phyloP scores from a whole-genome alignment of 2,113 vertebrate species.

The Columba livia region DNA sequence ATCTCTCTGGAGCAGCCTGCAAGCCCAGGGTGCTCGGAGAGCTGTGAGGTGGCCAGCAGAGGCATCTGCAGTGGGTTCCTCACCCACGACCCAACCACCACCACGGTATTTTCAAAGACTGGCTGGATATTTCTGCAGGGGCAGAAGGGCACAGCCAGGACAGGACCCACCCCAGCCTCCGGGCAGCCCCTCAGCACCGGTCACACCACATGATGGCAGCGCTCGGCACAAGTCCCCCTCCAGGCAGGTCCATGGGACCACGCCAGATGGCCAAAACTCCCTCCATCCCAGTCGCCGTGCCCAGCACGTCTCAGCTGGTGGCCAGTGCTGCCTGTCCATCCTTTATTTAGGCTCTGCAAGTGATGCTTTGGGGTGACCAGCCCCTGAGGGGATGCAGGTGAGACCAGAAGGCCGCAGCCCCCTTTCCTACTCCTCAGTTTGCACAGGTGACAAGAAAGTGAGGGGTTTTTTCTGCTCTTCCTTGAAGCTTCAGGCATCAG shows the following conservation, averaged over 20 bases:
- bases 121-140: background rate
- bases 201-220: fast-evolving
- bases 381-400: background rate
- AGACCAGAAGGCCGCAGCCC: background rate
- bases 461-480: background rate
- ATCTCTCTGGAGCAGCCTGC: background rate
- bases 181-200: background rate
- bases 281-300: background rate
- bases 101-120: fast-evolving
- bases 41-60: too few relatives aligned
- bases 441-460: background rate
- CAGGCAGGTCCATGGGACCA: background rate
- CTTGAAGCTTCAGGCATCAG: background rate
- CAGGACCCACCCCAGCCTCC: background rate
- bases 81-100: fast-evolving
- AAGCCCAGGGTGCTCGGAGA: background rate
- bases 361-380: background rate
- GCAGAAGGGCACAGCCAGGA: background rate
- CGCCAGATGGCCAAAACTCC: background rate
- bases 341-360: background rate
- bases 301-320: background rate
- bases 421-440: background rate
- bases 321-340: background rate
- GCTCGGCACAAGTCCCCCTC: background rate
- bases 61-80: too few relatives aligned